Evolutionary conservation across 2,797 vertebrate genomes (phyloP), one percentile per base, ranked within the genome.

Genomic region (Poeciliopsis gracilis): DNA sequence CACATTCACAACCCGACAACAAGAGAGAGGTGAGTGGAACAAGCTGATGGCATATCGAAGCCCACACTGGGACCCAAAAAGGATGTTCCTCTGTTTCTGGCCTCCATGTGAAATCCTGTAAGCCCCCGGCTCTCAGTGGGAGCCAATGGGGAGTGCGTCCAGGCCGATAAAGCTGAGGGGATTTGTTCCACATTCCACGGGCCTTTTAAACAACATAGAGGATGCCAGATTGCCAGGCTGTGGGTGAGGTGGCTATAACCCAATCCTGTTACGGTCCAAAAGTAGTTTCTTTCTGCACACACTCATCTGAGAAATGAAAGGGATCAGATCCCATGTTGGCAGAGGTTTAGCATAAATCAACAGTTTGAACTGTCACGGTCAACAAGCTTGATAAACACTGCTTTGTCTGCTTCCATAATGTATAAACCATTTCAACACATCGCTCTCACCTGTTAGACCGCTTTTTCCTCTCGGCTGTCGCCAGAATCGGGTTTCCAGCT

Each of bases 171-270:
- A 94, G 94, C 94, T 95, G 90, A 93, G 84, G 89, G 93, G 94
- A 95, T 96, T 96, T 95, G 95, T 95, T 95, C 92, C 94, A 96
- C 95, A 96, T 96, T 95, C 95, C 95, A 83, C 87, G 80, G 88
- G 83, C 90, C 92, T 90, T 94, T 94, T 92, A 95, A 95, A 95
- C 92, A 94, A 93, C 92, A 92, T 82, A 90, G 91, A 70, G 69
- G 86, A 92, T 87, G 87, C 83, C 81, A 87, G 83, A 90, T 89
- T 81, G 90, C 87, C 90, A 90, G 90, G 87, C 91, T 91, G 85
- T 84, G 91, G 90, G 76, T 86, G 90, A 92, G 86, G 88, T 84
- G 85, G 63, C 73, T 78, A 4, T 18, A 55, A 53, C 33, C 72
- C 84, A 85, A 88, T 85, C 77, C 83, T 73, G 78, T 83, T 82